These are phyloP conservation scores for Cataglyphis hispanica DNA, from an alignment of 1,140 invertebrate species.

Conservation along the genomic window DNA sequence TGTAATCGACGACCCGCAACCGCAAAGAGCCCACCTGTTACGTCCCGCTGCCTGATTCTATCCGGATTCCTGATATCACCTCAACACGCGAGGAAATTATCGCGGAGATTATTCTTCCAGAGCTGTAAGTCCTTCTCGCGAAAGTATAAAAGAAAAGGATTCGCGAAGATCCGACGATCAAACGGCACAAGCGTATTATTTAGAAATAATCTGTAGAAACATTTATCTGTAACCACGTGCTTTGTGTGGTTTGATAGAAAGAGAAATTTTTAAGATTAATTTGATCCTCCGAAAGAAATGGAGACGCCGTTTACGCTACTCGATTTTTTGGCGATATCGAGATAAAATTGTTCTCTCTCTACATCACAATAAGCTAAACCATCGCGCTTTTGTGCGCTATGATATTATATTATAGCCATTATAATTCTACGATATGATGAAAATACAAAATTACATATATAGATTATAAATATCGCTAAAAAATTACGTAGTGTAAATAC, in stretches of 20 bases:
- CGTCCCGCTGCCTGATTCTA: constrained; percentile 36
- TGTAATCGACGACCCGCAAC: constrained; percentile 26
- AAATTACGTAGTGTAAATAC: not conserved
- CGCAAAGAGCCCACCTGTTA: constrained; percentile 40
- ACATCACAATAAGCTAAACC: constrained; percentile 4
- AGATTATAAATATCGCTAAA: not conserved
- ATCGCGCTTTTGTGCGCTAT: not conserved
- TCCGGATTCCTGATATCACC: constrained; percentile 27
- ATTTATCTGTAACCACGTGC: constrained; percentile 47
- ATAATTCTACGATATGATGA: not conserved
- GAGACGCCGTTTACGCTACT: not conserved
- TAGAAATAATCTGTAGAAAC: constrained; percentile 47
- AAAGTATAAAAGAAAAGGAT: constrained; percentile 26
- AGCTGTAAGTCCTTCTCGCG: constrained; percentile 17
- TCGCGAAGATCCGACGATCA: constrained; percentile 32
- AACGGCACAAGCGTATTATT: constrained; percentile 52
- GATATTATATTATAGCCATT: constrained; percentile 11
- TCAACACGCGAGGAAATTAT: constrained; percentile 8
- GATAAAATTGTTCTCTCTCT: not conserved
- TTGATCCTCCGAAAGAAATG: constrained; percentile 42
- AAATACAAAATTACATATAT: not conserved
- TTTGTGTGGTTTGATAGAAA: constrained; percentile 30
- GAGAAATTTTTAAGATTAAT: constrained; percentile 18
- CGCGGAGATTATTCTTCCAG: constrained; percentile 31
- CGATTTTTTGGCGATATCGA: not conserved